Percentiles rank a stretch among this genome's conserved stretches.
Conservation (phyloP, 2,797 vertebrate species). For the Leucoraja ocellata region DNA sequence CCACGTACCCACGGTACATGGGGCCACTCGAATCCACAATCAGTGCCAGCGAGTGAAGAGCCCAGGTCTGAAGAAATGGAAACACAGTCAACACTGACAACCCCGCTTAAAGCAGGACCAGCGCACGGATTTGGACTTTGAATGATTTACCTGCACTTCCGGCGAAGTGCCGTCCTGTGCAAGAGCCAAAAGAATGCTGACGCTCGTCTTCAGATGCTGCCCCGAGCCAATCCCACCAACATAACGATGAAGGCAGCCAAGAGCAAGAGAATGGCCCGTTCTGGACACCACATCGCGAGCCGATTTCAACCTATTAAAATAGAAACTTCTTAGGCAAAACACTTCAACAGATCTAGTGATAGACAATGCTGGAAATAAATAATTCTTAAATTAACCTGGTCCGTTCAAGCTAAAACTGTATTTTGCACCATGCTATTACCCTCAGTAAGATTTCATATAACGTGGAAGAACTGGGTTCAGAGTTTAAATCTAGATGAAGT, state of each 20-base stretch:
- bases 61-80: conserved; percentile 78
- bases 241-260: conserved; percentile 96
- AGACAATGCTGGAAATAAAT: neutral
- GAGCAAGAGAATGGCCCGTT: conserved; percentile 91
- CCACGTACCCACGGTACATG: conserved; percentile 96
- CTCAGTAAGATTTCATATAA: neutral
- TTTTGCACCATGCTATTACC: neutral
- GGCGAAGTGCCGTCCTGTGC: conserved; percentile 95
- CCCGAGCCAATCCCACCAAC: conserved; percentile 96
- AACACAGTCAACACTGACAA: neutral
- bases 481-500: neutral
- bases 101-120: neutral
- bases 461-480: neutral
- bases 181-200: conserved; percentile 91
- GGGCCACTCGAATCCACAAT: conserved; percentile 97
- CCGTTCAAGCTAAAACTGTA: neutral
- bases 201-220: conserved; percentile 95
- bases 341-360: neutral
- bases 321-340: neutral
- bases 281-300: conserved; percentile 96
- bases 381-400: neutral
- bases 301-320: conserved; percentile 75
- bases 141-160: conserved; percentile 82
- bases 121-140: neutral
- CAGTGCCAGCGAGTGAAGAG: conserved; percentile 91